Evolutionary conservation across 2,113 vertebrate species (phyloP), one percentile per base, ranked within the genome.

Genomic region (Sminthopsis crassicaudata): DNA sequence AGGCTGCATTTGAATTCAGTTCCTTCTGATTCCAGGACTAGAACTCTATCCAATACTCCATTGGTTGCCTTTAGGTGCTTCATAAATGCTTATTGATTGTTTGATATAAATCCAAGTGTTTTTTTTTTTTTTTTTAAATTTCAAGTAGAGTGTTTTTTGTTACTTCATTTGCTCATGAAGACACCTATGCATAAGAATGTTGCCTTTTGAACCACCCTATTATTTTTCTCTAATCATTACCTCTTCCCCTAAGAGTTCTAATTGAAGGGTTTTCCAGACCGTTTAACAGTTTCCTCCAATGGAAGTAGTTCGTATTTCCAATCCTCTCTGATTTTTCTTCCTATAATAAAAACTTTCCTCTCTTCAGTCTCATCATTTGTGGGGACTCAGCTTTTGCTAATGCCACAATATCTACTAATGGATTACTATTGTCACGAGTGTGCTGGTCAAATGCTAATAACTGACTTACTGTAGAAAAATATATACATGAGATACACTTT

Each of bases 291-390:
- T 57, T 57, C 55, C 55, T 27, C 9, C 25, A 57, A 27, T 57
- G 25, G 24, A 25, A 25, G 54, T 46, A 1, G 12, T 1, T 1
- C 30, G 0, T 1, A 0, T 36, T 46, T 22, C 42, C 54, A 84
- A 19, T 6, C 46, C 54, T 30, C 12, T 25, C 26, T 26, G 12
- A 3, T 1, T 42, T 67, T 5, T 12, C 30, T 46, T 8, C 9
- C 12, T 46, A 91, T 8, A 90, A 25, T 67, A 25, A 67, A 26
- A 42, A 4, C 26, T 6, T 51, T 36, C 53, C 10, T 53, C 16
- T 1, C 55, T 19, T 9, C 0, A 0, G 0, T 48, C 46, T 46
- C 10, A 0, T 22, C 1, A 42, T 53, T 36, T 48, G 5, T 5
- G 3, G 0, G 1, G 23, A 57, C 26, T 27, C 8, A 8, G 25